A percentile compares a stretch with the other conserved stretches of the same genome.
These are phyloP conservation scores for Astropecten irregularis DNA, from an alignment of 53 echinoderm and acorn worm genomes.

Conservation along the genomic window DNA sequence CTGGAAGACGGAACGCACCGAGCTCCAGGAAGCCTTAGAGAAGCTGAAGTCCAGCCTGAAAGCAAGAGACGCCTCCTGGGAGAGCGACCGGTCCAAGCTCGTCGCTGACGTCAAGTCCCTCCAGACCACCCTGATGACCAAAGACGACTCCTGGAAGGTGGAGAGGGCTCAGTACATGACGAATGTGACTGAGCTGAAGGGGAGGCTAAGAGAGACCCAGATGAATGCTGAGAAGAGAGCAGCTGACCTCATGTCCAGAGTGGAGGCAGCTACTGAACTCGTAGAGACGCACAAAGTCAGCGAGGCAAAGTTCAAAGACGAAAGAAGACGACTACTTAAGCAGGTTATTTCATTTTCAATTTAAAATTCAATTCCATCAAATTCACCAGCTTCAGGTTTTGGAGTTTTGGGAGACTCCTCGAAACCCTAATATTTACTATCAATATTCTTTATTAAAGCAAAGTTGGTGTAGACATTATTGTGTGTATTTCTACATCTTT, in stretches of 20 bases:
- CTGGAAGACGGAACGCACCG: constrained; percentile 69
- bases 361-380: neutral
- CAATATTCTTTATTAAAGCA: too few relatives aligned
- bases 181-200: constrained; percentile 66
- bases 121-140: constrained; percentile 55
- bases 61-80: constrained; percentile 76
- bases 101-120: constrained; percentile 72
- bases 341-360: constrained; percentile 53
- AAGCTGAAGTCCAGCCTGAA: constrained; percentile 73
- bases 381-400: too few relatives aligned
- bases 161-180: constrained; percentile 60
- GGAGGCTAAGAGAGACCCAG: constrained; percentile 68
- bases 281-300: constrained; percentile 83
- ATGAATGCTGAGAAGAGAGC: constrained; percentile 51
- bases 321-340: constrained; percentile 81
- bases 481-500: too few relatives aligned
- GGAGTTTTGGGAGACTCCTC: too few relatives aligned
- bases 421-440: too few relatives aligned
- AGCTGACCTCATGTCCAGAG: constrained; percentile 65
- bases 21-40: constrained; percentile 73
- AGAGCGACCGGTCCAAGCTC: constrained; percentile 82
- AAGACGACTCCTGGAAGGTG: constrained; percentile 81
- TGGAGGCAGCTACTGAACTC: constrained; percentile 89
- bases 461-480: too few relatives aligned
- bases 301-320: constrained; percentile 90